Percentiles rank a stretch among this genome's conserved stretches.
Evolutionary conservation across 2,113 vertebrate genomes (phyloP).

Genomic region (Melanerpes aurifrons): DNA sequence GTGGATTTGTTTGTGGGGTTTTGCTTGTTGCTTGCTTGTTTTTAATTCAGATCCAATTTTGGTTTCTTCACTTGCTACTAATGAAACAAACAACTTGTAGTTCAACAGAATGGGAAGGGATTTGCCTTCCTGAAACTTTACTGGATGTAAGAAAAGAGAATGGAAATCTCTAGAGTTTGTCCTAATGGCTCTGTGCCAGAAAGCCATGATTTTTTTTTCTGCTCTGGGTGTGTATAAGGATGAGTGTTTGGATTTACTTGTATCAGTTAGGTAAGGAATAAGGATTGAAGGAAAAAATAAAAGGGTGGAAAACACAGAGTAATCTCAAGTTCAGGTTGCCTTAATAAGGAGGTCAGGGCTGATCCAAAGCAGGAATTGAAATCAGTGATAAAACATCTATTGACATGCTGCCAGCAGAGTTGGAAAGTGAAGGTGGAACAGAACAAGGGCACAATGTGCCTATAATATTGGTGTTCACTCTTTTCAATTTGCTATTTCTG

Average conservation of each 20-base stretch:
- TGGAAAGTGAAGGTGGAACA: neutral
- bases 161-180: neutral
- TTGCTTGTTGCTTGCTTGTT: neutral
- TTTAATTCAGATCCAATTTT: neutral
- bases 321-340: neutral
- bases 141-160: neutral
- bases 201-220: neutral
- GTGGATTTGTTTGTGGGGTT: too few relatives aligned
- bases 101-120: neutral
- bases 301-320: fast-evolving
- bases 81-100: neutral
- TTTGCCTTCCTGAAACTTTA: neutral
- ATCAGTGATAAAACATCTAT: neutral
- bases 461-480: neutral
- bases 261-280: neutral
- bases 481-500: neutral
- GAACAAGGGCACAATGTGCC: neutral
- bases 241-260: neutral
- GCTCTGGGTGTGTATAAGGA: neutral
- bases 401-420: neutral
- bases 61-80: neutral
- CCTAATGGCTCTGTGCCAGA: neutral
- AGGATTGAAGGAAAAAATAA: neutral
- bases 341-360: neutral
- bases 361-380: neutral